Conservation (phyloP, 2,888 invertebrate species). For the Dione vanillae region DNA sequence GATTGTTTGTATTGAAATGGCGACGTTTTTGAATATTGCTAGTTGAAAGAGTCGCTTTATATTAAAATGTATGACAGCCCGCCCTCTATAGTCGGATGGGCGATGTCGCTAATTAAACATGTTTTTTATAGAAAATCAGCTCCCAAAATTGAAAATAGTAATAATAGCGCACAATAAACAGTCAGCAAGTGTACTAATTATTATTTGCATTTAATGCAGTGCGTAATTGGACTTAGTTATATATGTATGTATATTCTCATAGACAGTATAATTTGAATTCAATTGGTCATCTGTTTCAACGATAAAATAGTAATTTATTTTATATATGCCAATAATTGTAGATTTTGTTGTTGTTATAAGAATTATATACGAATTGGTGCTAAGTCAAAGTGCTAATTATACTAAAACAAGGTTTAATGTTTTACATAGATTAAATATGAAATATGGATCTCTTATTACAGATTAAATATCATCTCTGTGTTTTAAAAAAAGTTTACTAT, state of each 20-base stretch:
- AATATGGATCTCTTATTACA: slow-evolving; percentile 23
- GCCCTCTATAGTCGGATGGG: slow-evolving; percentile 15
- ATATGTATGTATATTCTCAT: neutral
- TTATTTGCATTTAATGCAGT: slow-evolving; percentile 9
- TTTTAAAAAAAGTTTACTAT: neutral
- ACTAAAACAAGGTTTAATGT: slow-evolving; percentile 7
- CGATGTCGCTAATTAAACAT: slow-evolving; percentile 44
- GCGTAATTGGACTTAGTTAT: slow-evolving; percentile 7
- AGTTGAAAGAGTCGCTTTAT: slow-evolving; percentile 42
- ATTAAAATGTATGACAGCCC: slow-evolving; percentile 37
- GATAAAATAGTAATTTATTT: slow-evolving; percentile 1
- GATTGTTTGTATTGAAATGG: slow-evolving; percentile 19
- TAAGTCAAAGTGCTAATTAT: slow-evolving; percentile 46
- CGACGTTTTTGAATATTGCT: slow-evolving; percentile 36
- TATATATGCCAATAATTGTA: slow-evolving; percentile 13
- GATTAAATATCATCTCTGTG: slow-evolving; percentile 1
- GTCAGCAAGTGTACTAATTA: neutral
- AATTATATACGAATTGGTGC: slow-evolving; percentile 47
- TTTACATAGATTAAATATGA: slow-evolving; percentile 13
- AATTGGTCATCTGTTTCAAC: neutral
- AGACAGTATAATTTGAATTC: neutral
- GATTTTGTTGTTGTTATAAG: slow-evolving; percentile 23
- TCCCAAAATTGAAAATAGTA: slow-evolving; percentile 53
- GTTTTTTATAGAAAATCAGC: slow-evolving; percentile 42
- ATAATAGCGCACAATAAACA: slow-evolving; percentile 49